Evolutionary conservation across 1,140 invertebrate species (phyloP).

Genomic region (Euborellia annulipes): DNA sequence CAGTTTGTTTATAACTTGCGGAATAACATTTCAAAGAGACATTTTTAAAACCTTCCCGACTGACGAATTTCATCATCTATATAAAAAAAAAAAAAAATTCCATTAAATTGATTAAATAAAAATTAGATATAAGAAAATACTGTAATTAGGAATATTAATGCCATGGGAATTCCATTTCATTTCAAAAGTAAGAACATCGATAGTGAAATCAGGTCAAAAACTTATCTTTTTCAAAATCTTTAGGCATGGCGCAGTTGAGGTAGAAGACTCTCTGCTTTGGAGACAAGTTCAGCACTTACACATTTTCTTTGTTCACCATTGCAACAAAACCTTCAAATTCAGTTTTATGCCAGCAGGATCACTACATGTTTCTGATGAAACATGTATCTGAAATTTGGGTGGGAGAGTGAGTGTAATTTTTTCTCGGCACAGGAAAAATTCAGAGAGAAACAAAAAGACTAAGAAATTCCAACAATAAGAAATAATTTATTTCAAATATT

Average conservation of each 20-base stretch:
- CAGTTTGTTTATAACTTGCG: slow-evolving; percentile 64
- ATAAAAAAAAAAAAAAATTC: slow-evolving; percentile 7
- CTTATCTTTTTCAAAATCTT: slow-evolving; percentile 76
- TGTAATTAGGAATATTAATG: slow-evolving; percentile 95
- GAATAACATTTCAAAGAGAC: slow-evolving; percentile 84
- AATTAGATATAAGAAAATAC: slow-evolving; percentile 23
- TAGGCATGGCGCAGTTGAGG: slow-evolving; percentile 72
- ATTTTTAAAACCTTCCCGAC: slow-evolving; percentile 94
- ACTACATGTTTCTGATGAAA: slow-evolving; percentile 88
- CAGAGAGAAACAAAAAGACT: slow-evolving; percentile 4
- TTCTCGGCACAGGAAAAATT: slow-evolving; percentile 1
- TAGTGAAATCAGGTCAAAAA: slow-evolving; percentile 91
- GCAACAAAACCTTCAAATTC: slow-evolving; percentile 96
- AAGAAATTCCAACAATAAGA: background rate
- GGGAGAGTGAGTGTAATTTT: slow-evolving; percentile 5
- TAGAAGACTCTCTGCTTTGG: slow-evolving; percentile 64
- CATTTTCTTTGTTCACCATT: slow-evolving; percentile 88
- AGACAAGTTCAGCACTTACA: slow-evolving; percentile 60
- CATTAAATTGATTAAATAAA: background rate
- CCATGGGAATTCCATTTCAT: slow-evolving; percentile 84
- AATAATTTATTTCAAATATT: slow-evolving; percentile 12
- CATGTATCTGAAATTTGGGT: slow-evolving; percentile 72
- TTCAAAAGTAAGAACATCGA: slow-evolving; percentile 87
- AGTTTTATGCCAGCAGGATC: slow-evolving; percentile 85
- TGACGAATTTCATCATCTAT: slow-evolving; percentile 88